Evolutionary conservation across 2,797 vertebrate genomes (phyloP).

Genomic region (Lerista edwardsae): DNA sequence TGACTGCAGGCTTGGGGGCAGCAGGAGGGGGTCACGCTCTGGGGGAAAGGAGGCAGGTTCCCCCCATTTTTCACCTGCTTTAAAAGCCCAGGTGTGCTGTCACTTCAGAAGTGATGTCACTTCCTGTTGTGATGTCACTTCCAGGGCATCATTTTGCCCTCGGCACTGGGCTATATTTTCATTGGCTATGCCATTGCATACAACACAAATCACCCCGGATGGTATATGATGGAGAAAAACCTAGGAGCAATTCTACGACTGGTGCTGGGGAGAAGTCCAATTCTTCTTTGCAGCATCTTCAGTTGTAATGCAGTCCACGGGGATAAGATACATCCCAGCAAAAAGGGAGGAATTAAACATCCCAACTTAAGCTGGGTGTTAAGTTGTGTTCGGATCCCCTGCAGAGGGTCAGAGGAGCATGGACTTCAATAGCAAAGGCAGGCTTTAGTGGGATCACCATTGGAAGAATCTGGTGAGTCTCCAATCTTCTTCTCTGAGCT

Average conservation of each 20-base stretch:
- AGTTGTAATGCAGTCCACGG: background rate
- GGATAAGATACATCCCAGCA: slow-evolving; percentile 18
- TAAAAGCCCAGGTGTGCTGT: too few species aligned
- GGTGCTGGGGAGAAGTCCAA: background rate
- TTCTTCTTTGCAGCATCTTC: background rate
- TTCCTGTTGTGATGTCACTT: too few species aligned
- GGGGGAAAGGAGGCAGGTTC: too few species aligned
- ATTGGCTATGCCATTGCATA: too few species aligned
- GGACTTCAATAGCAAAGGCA: background rate
- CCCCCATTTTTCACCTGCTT: too few species aligned
- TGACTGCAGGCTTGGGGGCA: too few species aligned
- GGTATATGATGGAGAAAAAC: background rate
- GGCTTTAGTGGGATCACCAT: background rate
- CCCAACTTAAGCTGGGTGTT: background rate
- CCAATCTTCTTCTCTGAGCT: slow-evolving; percentile 4
- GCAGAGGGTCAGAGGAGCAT: background rate
- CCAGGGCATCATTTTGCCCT: too few species aligned
- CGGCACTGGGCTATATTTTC: too few species aligned
- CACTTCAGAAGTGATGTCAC: too few species aligned
- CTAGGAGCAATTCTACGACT: slow-evolving; percentile 7
- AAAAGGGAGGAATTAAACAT: background rate
- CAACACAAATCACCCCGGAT: background rate
- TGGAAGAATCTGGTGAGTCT: slow-evolving; percentile 9
- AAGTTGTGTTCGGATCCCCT: background rate
- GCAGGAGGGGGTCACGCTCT: too few species aligned